These are phyloP conservation scores for Tachina fera DNA, from an alignment of 2,888 invertebrate species.

Conservation along the genomic window DNA sequence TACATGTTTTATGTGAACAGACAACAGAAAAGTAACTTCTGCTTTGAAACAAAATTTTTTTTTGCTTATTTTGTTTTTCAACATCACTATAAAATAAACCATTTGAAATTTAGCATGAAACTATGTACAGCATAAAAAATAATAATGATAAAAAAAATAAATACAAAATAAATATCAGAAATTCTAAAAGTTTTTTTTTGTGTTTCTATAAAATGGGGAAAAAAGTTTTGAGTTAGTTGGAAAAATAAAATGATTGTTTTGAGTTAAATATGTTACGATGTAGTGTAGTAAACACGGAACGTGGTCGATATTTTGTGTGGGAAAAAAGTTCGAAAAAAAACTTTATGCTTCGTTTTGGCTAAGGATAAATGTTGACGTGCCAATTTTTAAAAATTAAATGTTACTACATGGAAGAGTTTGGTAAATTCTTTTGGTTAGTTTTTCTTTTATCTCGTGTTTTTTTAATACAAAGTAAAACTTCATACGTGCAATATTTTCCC, in stretches of 20 bases:
- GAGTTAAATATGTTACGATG: slow-evolving; percentile 51
- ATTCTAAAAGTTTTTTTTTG: slow-evolving; percentile 36
- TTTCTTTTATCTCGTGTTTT: slow-evolving; percentile 18
- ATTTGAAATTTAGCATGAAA: slow-evolving; percentile 59
- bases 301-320: slow-evolving; percentile 35
- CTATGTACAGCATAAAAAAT: slow-evolving; percentile 3
- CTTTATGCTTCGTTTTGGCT: slow-evolving; percentile 59
- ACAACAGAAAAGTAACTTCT: slow-evolving; percentile 40
- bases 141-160: slow-evolving; percentile 7
- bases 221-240: slow-evolving; percentile 28
- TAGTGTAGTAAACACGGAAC: slow-evolving; percentile 22
- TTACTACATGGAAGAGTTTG: slow-evolving; percentile 63
- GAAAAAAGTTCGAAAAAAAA: slow-evolving; percentile 22
- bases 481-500: slow-evolving; percentile 62
- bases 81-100: slow-evolving; percentile 67
- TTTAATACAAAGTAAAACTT: slow-evolving; percentile 65
- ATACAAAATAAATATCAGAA: slow-evolving; percentile 35
- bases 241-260: slow-evolving; percentile 47
- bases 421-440: slow-evolving; percentile 31
- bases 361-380: slow-evolving; percentile 77
- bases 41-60: slow-evolving; percentile 51
- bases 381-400: slow-evolving; percentile 80
- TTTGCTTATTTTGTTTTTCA: slow-evolving; percentile 9
- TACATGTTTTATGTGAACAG: slow-evolving; percentile 47
- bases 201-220: slow-evolving; percentile 47